Base-by-base conservation (phyloP, 2,888 invertebrate species). In the Lacanobia oleracea region DNA sequence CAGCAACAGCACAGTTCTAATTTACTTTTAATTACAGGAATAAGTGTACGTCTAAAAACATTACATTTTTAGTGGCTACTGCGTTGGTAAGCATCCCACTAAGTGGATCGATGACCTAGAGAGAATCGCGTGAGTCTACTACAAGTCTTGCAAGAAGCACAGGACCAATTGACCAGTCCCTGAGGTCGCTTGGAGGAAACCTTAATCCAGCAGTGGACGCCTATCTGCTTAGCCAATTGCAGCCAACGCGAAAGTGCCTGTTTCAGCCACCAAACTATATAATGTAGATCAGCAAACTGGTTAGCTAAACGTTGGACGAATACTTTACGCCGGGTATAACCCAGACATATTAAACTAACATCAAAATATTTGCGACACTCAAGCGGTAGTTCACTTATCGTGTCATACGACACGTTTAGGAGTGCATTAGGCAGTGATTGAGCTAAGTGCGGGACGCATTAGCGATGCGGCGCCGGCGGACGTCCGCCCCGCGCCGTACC, bases 391-490 rank as follows among this genome's bases (percentile, higher is more conserved):
- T 78, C 63, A 73, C 71, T 81, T 76, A 78, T 77, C 75, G 66
- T 75, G 74, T 80, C 77, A 75, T 72, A 78, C 63, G 57, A 75
- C 51, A 80, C 80, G 76, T 84, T 78, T 76, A 88, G 82, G 73
- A 78, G 84, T 88, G 87, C 89, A 89, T 91, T 90, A 88, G 86
- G 88, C 73, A 82, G 84, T 89, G 90, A 90, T 90, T 87, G 90
- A 88, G 90, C 91, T 94, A 94, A 94, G 94, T 94, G 95, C 93
- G 92, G 66, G 85, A 89, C 90, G 93, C 94, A 94, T 94, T 94
- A 94, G 93, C 89, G 91, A 89, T 88, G 91, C 92, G 94, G 88
- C 94, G 94, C 94, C 94, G 94, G 91, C 95, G 94, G 95, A 95
- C 82, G 82, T 94, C 93, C 93, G 93, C 82, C 54, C 83, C 85